Evolutionary conservation across 1,140 invertebrate genomes (phyloP).

Genomic region (Panulirus ornatus): DNA sequence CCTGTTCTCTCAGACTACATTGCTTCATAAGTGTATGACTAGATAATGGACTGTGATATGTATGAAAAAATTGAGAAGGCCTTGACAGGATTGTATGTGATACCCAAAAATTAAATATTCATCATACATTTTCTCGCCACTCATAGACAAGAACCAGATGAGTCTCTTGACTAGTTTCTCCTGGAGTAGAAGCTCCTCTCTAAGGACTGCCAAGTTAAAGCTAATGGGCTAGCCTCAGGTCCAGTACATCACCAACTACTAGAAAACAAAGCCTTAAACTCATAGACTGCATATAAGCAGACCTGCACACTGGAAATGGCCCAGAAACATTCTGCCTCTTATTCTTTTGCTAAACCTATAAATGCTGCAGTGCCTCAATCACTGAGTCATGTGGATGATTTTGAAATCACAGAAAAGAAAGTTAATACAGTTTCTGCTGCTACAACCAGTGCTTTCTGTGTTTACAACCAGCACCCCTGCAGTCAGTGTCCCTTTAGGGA

Average conservation of each 20-base stretch:
- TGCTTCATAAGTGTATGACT: slow-evolving; percentile 5
- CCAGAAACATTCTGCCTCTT: slow-evolving; percentile 28
- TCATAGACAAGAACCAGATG: too few relatives aligned
- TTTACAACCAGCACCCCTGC: neutral
- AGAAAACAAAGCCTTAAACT: neutral
- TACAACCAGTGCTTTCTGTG: neutral
- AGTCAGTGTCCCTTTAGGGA: neutral
- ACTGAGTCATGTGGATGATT: neutral
- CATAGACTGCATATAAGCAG: neutral
- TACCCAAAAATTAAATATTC: slow-evolving; percentile 11
- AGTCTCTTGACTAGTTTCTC: slow-evolving; percentile 14
- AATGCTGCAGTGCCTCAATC: slow-evolving; percentile 23
- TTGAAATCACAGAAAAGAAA: neutral
- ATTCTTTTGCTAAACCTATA: neutral
- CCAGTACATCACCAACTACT: neutral
- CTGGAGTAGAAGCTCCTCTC: neutral
- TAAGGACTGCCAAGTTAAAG: slow-evolving; percentile 17
- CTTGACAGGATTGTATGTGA: neutral
- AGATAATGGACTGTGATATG: neutral
- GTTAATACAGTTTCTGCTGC: neutral
- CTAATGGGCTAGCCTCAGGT: neutral
- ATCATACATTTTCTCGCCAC: neutral
- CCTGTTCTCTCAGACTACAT: neutral
- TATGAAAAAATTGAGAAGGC: too few relatives aligned
- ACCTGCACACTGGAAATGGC: neutral